Evolutionary conservation across 2,797 vertebrate genomes (phyloP).

Genomic region (Cheirogaleus major): DNA sequence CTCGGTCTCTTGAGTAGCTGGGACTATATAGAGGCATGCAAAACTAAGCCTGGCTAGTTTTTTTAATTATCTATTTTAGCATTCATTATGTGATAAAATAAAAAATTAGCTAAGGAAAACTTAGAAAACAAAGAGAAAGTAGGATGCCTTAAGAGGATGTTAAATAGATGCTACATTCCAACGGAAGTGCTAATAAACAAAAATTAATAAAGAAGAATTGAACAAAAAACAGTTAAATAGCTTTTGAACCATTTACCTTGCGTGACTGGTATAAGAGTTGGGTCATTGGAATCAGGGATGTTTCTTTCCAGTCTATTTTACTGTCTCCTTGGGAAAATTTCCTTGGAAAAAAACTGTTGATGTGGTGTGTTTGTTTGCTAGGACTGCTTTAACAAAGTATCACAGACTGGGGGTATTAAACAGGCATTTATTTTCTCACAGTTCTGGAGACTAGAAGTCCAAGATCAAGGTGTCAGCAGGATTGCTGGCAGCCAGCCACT

Average conservation of each 20-base stretch:
- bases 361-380: background rate
- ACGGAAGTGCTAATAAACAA: background rate
- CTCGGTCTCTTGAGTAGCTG: no score
- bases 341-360: background rate
- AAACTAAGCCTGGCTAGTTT: no score
- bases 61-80: background rate
- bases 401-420: background rate
- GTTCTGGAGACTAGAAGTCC: background rate
- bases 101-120: background rate
- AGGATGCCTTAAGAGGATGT: background rate
- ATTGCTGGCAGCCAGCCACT: background rate
- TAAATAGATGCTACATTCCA: background rate
- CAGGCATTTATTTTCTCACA: background rate
- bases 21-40: no score
- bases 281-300: background rate
- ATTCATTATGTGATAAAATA: background rate
- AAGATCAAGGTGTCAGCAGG: background rate
- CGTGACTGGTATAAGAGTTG: background rate
- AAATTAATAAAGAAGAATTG: background rate
- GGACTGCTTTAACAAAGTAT: background rate
- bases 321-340: background rate
- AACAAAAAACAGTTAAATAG: background rate
- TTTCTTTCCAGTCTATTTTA: background rate
- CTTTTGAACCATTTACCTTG: background rate
- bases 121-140: background rate